Conservation (phyloP, 2,888 invertebrate species). For the Cerastoderma edule region DNA sequence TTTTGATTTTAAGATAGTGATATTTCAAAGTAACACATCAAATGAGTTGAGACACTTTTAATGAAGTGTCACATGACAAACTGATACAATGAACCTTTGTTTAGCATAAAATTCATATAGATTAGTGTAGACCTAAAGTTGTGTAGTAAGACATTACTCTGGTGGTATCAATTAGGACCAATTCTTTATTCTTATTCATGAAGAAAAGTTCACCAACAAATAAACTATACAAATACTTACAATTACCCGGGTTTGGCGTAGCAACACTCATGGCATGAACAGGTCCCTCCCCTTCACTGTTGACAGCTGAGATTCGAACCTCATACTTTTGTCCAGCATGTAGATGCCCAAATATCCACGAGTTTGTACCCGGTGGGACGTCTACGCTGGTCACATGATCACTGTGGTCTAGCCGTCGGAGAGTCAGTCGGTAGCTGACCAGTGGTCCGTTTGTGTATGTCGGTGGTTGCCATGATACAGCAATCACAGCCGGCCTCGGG, state of each 20-base stretch:
- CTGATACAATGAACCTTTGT: no score
- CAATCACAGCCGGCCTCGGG: conserved; percentile 90
- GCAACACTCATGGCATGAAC: conserved; percentile 62
- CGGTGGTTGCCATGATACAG: conserved; percentile 95
- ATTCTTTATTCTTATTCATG: no score
- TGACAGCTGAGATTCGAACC: conserved; percentile 72
- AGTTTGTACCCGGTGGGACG: conserved; percentile 65
- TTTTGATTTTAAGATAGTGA: no score
- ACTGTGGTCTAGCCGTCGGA: conserved; percentile 85
- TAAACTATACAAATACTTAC: conserved; percentile 41
- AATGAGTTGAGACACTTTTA: no score
- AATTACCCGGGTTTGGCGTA: conserved; percentile 72
- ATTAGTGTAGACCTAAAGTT: no score
- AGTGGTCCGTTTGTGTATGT: conserved; percentile 94
- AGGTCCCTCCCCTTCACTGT: conserved; percentile 75
- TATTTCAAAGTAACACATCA: no score
- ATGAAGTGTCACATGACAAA: no score
- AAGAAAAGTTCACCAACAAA: no score
- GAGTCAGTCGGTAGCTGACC: conserved; percentile 92
- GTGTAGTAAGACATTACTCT: no score
- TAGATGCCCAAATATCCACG: conserved; percentile 76
- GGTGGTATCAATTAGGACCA: no score
- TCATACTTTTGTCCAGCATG: conserved; percentile 68
- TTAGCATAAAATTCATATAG: no score
- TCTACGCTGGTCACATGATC: conserved; percentile 63